Conservation (phyloP, 2,888 invertebrate genomes). For the Auanema sp. region DNA sequence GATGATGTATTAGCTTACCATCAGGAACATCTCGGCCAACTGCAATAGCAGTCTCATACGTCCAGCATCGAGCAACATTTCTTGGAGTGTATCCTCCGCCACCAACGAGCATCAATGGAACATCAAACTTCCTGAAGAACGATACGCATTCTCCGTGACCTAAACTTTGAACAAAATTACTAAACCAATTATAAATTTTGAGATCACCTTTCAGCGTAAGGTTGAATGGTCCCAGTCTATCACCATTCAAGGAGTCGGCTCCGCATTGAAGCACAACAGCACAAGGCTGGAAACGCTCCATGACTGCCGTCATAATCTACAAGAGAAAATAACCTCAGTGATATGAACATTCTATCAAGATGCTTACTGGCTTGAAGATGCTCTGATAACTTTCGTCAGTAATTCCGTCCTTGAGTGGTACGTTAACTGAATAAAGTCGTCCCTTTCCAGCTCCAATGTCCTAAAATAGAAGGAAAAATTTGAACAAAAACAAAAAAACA, state of each 20-base stretch:
- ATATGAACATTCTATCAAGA: not conserved
- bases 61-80: constrained; percentile 78
- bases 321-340: constrained; percentile 11
- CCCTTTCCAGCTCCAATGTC: constrained; percentile 78
- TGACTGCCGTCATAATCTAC: constrained; percentile 71
- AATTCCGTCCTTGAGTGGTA: constrained; percentile 95
- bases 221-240: constrained; percentile 88
- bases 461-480: constrained; percentile 22
- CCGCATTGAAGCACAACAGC: constrained; percentile 98
- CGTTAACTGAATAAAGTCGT: constrained; percentile 97
- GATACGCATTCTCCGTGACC: constrained; percentile 77
- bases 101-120: constrained; percentile 93
- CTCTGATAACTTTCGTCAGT: constrained; percentile 96
- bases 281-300: constrained; percentile 98
- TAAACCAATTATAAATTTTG: not conserved
- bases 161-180: not conserved
- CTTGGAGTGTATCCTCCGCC: constrained; percentile 69
- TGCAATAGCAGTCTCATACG: constrained; percentile 85
- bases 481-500: not conserved
- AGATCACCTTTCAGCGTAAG: constrained; percentile 49
- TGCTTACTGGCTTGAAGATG: constrained; percentile 73
- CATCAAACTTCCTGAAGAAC: constrained; percentile 92
- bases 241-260: constrained; percentile 94
- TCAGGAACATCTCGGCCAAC: constrained; percentile 55
- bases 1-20: constrained; percentile 23